Evolutionary conservation across 2,797 vertebrate species (phyloP), one percentile per base, ranked within the genome.

Genomic region (Diplodus sargus): DNA sequence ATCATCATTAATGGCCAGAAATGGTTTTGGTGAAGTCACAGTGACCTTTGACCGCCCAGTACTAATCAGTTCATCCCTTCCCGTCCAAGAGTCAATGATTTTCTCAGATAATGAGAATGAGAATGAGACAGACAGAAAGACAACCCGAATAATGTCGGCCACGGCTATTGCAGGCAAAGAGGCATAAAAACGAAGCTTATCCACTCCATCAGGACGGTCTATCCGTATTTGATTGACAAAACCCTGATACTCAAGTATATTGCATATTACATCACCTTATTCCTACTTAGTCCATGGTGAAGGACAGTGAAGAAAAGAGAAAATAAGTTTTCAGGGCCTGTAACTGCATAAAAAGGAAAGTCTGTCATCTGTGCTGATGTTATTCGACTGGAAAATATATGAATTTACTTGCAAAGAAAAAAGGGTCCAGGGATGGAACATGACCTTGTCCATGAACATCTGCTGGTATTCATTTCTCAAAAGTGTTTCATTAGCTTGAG

Each of bases 321-420:
- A 25, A 51, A 60, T 10, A 42, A 0, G 2, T 45, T 34, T 17
- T 62, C 11, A 22, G 0, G 48, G 18, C 10, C 28, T 63, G 48
- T 23, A 42, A 59, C 25, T 43, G 28, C 30, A 59, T 53, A 22
- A 47, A 82, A 67, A 22, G n/a, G 10, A 4, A n/a, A 47, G 45
- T 30, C 25, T 30, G 56, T 58, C 53, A 54, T 54, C 4, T 20
- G 30, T 59, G 23, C 22, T 7, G 20, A 52, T 22, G 3, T 18
- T 56, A 18, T 34, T 56, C 10, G 42, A 70, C 2, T 25, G 15
- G 16, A 43, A 74, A 56, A 62, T 51, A 3, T 64, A 12, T 28
- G 22, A 60, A 54, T 48, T 54, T n/a, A 25, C 14, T 30, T 34
- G 28, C 11, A 63, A 78, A 34, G 23, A 43, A 2, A 57, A 71